These are phyloP conservation scores for Candidula unifasciata DNA, from an alignment of 2,888 invertebrate genomes.

Conservation along the genomic window DNA sequence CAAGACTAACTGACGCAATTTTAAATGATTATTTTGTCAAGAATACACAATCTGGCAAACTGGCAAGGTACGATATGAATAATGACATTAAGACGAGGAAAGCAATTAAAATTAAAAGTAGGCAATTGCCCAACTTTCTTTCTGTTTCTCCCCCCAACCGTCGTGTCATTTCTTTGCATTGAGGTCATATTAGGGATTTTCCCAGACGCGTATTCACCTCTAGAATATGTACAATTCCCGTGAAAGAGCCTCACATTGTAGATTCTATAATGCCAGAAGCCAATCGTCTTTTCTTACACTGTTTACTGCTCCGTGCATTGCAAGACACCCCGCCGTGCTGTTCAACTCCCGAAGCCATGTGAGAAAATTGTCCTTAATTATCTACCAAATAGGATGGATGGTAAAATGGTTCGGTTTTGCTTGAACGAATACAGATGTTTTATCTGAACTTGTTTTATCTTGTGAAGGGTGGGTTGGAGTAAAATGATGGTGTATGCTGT, in stretches of 20 bases:
- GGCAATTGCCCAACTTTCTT: too few species aligned
- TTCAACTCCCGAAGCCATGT: constrained; percentile 16
- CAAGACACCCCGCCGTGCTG: constrained; percentile 16
- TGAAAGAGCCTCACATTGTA: constrained; percentile 24
- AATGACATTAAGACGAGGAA: too few species aligned
- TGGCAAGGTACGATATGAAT: too few species aligned
- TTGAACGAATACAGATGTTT: constrained; percentile 25
- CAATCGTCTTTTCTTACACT: constrained; percentile 19
- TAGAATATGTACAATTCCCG: neutral
- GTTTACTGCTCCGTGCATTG: constrained; percentile 27
- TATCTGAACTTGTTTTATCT: neutral
- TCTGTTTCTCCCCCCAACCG: neutral
- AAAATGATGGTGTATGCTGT: too few species aligned
- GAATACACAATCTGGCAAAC: too few species aligned
- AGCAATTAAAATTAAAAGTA: too few species aligned
- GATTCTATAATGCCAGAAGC: neutral
- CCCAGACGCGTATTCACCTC: neutral
- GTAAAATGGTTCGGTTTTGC: constrained; percentile 7
- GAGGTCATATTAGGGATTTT: constrained; percentile 10
- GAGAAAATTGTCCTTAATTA: constrained; percentile 43
- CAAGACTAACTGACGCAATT: too few species aligned
- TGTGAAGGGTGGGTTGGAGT: too few species aligned
- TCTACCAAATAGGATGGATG: constrained; percentile 5
- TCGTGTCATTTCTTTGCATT: neutral
- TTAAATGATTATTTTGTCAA: too few species aligned